Evolutionary conservation across 2,888 invertebrate species (phyloP).

Genomic region (Cyrtodaria siliqua): DNA sequence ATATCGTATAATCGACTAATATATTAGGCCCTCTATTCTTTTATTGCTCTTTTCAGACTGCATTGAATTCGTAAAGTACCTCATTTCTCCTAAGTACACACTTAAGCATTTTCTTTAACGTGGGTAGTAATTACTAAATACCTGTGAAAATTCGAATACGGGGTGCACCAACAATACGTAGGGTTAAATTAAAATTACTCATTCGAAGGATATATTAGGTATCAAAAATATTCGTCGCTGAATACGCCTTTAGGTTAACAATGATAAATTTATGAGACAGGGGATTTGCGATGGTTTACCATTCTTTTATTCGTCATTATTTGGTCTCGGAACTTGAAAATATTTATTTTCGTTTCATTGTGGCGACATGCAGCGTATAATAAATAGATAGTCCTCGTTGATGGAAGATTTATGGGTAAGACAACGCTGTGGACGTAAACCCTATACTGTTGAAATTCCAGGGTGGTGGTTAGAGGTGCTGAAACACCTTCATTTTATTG

Average conservation of each 20-base stretch:
- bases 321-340: constrained; percentile 9
- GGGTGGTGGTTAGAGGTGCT: too few species aligned
- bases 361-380: constrained; percentile 25
- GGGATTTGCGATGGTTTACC: not conserved
- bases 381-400: constrained; percentile 9
- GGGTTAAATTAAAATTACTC: not conserved
- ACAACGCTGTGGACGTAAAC: too few species aligned
- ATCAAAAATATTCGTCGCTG: too few species aligned
- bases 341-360: constrained; percentile 19
- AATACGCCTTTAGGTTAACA: constrained; percentile 6
- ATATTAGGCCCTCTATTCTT: constrained; percentile 8
- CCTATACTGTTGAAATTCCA: too few species aligned
- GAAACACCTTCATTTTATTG: too few species aligned
- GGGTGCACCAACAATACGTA: not conserved
- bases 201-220: not conserved
- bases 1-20: constrained; percentile 11
- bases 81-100: constrained; percentile 21
- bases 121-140: constrained; percentile 41
- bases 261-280: constrained; percentile 23
- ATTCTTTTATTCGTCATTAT: not conserved
- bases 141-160: constrained; percentile 20
- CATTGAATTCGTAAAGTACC: constrained; percentile 6
- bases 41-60: constrained; percentile 4
- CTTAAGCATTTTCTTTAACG: constrained; percentile 15
- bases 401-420: constrained; percentile 20